Base-by-base conservation (phyloP, 1,140 invertebrate genomes). In the Drosophila grimshawi region DNA sequence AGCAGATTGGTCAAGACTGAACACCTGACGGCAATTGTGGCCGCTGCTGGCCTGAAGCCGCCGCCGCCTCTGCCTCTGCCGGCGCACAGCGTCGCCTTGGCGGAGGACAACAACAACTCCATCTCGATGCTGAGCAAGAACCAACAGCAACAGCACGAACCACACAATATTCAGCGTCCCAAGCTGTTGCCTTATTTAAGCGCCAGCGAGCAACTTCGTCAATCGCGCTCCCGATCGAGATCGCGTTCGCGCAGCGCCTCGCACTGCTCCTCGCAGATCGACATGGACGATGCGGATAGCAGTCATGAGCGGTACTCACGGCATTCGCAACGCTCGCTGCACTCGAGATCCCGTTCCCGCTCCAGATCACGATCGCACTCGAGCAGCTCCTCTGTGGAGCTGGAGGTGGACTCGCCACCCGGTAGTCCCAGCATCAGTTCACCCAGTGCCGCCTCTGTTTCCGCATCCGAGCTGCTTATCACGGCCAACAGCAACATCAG, bases 391-490 rank as follows among this genome's bases (percentile, higher is more conserved):
- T 95, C 95, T 0, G 95, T 95, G 2, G 95, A 96, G 89, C 92
- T 96, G 30, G 95, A 96, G 93, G 95, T 96, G 1, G 95, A 96
- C 83, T 95, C 94, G 4, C 95, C 95, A 1, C 94, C 94, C 27
- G 94, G 94, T 4, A 93, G 82, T 73, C 78, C 81, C 30, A 75
- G 86, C 10, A 86, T 76, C 30, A 85, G 80, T 52, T 80, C 85
- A 4, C 81, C 85, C 51, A 76, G 74, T 45, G 75, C 69, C 72
- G 86, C 88, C 39, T 80, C 80, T 41, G 48, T 76, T 5, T 67
- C 69, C 33, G 72, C 67, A 55, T 81, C 79, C 11, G 80, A 91
- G 56, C 78, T 91, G 8, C 65, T 91, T 8, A 82, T 81, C 67
- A 74, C 76, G 5, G 72, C 71, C 41, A 85, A 77, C 56, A 70